These are phyloP conservation scores for Magallana ariakensis DNA, from an alignment of 1,140 invertebrate genomes.

Conservation along the genomic window DNA sequence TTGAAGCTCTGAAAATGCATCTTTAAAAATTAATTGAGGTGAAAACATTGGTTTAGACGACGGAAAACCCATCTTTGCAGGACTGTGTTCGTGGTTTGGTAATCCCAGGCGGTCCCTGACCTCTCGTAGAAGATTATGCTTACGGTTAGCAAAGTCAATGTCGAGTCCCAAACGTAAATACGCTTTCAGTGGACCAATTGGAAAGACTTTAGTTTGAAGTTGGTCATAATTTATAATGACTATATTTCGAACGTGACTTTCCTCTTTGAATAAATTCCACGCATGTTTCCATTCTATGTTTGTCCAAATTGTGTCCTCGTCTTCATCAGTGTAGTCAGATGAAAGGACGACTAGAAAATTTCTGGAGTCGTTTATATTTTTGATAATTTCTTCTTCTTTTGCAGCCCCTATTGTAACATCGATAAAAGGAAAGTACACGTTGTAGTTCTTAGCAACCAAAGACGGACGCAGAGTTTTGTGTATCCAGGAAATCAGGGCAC, in stretches of 20 bases:
- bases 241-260: slow-evolving; percentile 35
- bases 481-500: slow-evolving; percentile 36
- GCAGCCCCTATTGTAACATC: background rate
- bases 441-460: slow-evolving; percentile 34
- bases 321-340: slow-evolving; percentile 23
- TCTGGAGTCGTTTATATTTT: slow-evolving; percentile 38
- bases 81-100: background rate
- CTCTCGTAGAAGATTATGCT: slow-evolving; percentile 27
- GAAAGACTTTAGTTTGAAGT: background rate
- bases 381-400: slow-evolving; percentile 39
- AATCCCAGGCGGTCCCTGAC: background rate
- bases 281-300: slow-evolving; percentile 50
- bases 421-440: slow-evolving; percentile 37
- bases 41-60: slow-evolving; percentile 9
- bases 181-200: slow-evolving; percentile 37
- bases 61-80: background rate
- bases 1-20: background rate
- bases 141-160: slow-evolving; percentile 42
- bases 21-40: background rate
- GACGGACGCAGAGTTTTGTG: background rate
- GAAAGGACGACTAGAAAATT: slow-evolving; percentile 45
- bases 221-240: slow-evolving; percentile 55
- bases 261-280: slow-evolving; percentile 43
- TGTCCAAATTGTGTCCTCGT: background rate
- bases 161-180: slow-evolving; percentile 46